phyloP scores from a whole-genome alignment of 2,113 vertebrate genomes.

The Eolophus roseicapilla region DNA sequence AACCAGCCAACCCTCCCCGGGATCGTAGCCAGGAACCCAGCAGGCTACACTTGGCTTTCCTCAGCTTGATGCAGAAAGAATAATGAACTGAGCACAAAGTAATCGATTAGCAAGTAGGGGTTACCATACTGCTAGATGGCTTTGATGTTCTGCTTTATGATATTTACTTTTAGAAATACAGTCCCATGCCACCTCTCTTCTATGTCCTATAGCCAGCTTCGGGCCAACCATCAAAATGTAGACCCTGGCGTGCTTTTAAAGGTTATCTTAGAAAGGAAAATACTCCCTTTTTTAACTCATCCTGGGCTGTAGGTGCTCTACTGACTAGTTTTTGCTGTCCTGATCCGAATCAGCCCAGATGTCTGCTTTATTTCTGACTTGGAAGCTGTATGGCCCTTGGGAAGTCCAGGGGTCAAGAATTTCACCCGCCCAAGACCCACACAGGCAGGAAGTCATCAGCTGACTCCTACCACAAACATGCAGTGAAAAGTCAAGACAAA shows the following conservation, averaged over 20 bases:
- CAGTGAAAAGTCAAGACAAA: conserved; percentile 24
- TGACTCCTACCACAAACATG: conserved; percentile 43
- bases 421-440: neutral
- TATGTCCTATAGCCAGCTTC: neutral
- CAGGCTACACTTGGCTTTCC: neutral
- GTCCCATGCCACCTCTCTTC: neutral
- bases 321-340: neutral
- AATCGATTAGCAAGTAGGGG: neutral
- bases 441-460: conserved; percentile 43
- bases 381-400: neutral
- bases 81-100: neutral
- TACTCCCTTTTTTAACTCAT: neutral
- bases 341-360: neutral
- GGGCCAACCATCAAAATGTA: neutral
- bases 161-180: neutral
- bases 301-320: neutral
- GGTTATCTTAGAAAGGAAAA: neutral
- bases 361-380: neutral
- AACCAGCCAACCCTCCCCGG: neutral
- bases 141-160: neutral
- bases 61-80: neutral
- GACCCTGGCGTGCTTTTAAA: neutral
- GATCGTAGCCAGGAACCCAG: neutral
- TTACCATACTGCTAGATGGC: neutral
- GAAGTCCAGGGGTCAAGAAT: conserved; percentile 33